Base-by-base conservation (phyloP, 2,113 vertebrate genomes). In the Epinephelus moara region DNA sequence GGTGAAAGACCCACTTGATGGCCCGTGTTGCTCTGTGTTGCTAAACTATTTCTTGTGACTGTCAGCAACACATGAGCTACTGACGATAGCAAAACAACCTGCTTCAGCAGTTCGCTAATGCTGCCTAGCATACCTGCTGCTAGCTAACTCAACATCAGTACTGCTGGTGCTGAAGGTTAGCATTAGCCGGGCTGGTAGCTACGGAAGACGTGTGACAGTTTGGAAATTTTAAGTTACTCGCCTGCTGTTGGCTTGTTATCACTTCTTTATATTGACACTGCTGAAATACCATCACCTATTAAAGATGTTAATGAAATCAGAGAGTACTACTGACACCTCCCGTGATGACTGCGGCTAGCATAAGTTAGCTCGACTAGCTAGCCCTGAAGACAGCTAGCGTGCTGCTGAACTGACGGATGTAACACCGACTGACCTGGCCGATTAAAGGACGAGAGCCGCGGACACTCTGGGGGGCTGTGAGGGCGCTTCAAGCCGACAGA, bases 361-460 rank as follows among this genome's bases (percentile, higher is more conserved):
- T 0, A 0, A 6, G 71, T 55, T 87, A 91, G 84, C 84, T 47
- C n/a, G 6, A 14, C 21, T 2, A 23, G 86, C 86, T 82, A 84
- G 85, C 76, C 60, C 53, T 8, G 6, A 11, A 72, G 56, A 42
- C 64, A 73, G 76, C 76, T 76, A 80, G 63, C 74, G 19, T 47
- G 69, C 33, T 56, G 55, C 69, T 37, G 55, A 50, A 12, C 52
- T 27, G 72, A 67, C 62, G 84, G 76, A 70, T 49, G 82, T 74
- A 63, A 67, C 68, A 21, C 27, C 1, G 59, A 90, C 93, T 85
- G 80, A 94, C 93, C 93, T 93, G 91, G 66, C 62, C 75, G 87
- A 67, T 75, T 57, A 80, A 85, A 89, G 88, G 85, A 88, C 75
- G 75, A 57, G 63, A 80, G 78, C 50, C 61, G 76, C 76, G 64